These are phyloP conservation scores for Sinella curviseta DNA, from an alignment of 1,140 invertebrate species.

Conservation along the genomic window DNA sequence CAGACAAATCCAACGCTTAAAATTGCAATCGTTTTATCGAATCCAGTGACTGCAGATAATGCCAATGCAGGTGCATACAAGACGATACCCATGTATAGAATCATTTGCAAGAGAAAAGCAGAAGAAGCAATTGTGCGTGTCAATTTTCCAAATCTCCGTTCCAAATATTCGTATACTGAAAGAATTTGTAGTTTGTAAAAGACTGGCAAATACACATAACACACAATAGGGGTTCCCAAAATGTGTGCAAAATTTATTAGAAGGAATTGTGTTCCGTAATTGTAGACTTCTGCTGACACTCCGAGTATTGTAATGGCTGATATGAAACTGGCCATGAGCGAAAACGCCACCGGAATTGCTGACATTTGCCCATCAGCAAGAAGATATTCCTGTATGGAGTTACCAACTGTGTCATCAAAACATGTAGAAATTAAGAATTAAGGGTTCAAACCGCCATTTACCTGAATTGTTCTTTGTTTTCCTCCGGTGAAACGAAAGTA, in stretches of 20 bases:
- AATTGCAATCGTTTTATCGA: background rate
- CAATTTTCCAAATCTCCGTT: constrained; percentile 29
- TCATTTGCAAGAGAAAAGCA: constrained; percentile 37
- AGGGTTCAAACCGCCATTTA: too few relatives aligned
- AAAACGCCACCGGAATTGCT: constrained; percentile 73
- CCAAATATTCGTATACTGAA: constrained; percentile 33
- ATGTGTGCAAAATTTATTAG: constrained; percentile 62
- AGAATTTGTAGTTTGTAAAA: background rate
- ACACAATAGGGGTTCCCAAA: background rate
- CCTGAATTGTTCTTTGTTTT: constrained; percentile 79
- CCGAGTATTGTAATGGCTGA: constrained; percentile 81
- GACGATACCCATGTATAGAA: constrained; percentile 38
- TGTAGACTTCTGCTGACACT: constrained; percentile 81
- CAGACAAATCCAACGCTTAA: constrained; percentile 58
- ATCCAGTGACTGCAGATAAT: constrained; percentile 32
- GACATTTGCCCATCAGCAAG: constrained; percentile 78
- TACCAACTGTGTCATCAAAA: too few relatives aligned
- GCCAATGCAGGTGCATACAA: constrained; percentile 36
- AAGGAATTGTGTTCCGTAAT: constrained; percentile 77
- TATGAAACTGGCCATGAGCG: constrained; percentile 69
- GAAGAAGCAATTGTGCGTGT: constrained; percentile 24
- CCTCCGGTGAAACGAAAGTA: constrained; percentile 83
- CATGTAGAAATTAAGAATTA: too few relatives aligned
- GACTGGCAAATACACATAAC: constrained; percentile 17
- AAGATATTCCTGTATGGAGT: constrained; percentile 77